phyloP scores from a whole-genome alignment of 2,888 invertebrate species.

The Tetragonula carbonaria region DNA sequence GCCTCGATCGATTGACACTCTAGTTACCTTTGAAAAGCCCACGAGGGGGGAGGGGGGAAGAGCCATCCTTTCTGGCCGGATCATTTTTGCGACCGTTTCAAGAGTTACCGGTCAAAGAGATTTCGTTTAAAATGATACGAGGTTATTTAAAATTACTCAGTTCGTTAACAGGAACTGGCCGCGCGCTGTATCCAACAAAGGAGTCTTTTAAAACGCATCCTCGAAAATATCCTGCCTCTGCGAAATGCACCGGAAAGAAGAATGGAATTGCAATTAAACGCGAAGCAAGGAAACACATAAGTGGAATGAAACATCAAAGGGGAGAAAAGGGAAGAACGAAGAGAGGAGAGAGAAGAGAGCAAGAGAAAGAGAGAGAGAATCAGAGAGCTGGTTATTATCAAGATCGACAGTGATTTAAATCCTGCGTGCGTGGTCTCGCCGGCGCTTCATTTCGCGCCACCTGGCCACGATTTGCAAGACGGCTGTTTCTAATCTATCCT shows the following conservation, averaged over 20 bases:
- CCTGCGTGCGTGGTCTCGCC: not conserved
- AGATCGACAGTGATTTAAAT: not conserved
- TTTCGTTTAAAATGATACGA: not conserved
- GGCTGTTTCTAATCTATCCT: not conserved
- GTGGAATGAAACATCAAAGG: no score
- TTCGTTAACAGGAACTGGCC: not conserved
- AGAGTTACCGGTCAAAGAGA: not conserved
- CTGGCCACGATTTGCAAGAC: slow-evolving; percentile 4
- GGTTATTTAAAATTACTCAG: not conserved
- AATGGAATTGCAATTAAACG: no score
- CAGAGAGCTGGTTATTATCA: slow-evolving; percentile 2
- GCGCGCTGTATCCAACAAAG: not conserved
- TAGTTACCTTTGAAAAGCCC: not conserved
- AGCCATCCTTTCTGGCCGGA: not conserved
- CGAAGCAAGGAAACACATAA: no score
- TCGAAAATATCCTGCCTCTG: not conserved
- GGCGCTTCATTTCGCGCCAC: not conserved
- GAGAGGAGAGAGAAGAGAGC: no score
- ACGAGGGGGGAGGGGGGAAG: not conserved
- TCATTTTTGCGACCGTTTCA: not conserved
- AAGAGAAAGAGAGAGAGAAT: not conserved
- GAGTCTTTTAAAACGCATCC: not conserved
- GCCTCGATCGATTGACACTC: not conserved
- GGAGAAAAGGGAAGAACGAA: no score
- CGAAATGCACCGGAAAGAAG: no score